Evolutionary conservation across 1,140 invertebrate species (phyloP).

Genomic region (Aradophagus sp.): DNA sequence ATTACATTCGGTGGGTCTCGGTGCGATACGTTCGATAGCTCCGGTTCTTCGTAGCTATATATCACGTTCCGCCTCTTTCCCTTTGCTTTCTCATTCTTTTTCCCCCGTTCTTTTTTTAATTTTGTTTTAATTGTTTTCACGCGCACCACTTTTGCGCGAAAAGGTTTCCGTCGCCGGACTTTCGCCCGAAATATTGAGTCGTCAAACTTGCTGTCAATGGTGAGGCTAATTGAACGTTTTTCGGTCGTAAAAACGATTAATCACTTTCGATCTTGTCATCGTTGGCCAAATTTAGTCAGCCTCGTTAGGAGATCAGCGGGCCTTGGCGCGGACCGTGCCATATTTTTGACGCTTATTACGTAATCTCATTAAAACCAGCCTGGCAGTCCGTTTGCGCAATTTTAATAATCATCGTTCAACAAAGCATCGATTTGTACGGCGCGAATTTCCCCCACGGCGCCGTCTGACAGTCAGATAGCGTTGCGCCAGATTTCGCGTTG

Average conservation of each 20-base stretch:
- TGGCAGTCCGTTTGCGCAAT: conserved; percentile 24
- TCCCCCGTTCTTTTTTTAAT: too few relatives aligned
- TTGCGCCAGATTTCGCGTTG: conserved; percentile 46
- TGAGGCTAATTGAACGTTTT: conserved; percentile 6
- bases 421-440: conserved; percentile 32
- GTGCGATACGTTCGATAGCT: too few relatives aligned
- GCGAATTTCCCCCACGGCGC: conserved; percentile 5
- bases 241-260: conserved; percentile 14
- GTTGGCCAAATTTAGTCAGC: conserved; percentile 8
- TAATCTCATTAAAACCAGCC: conserved; percentile 33
- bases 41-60: conserved; percentile 3
- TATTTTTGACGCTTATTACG: conserved; percentile 4
- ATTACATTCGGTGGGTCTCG: conserved; percentile 21
- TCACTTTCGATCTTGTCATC: conserved; percentile 14
- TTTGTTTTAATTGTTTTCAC: conserved; percentile 1
- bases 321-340: too few relatives aligned
- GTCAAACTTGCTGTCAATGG: not conserved
- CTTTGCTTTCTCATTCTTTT: conserved; percentile 7
- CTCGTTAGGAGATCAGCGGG: too few relatives aligned
- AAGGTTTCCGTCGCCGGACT: conserved; percentile 3
- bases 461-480: conserved; percentile 6
- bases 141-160: not conserved
- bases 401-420: conserved; percentile 34
- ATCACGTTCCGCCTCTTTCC: too few relatives aligned
- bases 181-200: conserved; percentile 8